Conservation (phyloP, 2,888 invertebrate genomes). For the Chirona hameri region DNA sequence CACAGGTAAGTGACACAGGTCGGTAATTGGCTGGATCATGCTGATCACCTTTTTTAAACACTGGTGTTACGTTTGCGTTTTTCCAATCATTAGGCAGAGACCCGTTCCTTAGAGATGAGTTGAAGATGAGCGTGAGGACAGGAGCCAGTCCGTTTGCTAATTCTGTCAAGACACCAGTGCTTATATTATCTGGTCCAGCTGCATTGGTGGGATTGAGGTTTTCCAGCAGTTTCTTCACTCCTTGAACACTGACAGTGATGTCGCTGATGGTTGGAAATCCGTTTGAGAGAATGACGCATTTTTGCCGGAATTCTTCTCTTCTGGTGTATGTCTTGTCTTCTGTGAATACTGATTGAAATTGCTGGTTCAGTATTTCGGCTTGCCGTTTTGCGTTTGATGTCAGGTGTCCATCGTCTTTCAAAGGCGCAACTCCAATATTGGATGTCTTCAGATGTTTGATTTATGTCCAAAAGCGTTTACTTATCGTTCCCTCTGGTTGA, state of each 20-base stretch:
- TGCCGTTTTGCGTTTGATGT: background rate
- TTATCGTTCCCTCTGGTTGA: background rate
- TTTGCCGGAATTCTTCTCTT: background rate
- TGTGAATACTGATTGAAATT: background rate
- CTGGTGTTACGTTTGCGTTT: background rate
- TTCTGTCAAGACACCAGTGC: background rate
- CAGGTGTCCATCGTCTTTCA: background rate
- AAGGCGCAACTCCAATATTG: background rate
- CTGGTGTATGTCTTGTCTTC: background rate
- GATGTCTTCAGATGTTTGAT: background rate
- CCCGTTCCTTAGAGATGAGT: background rate
- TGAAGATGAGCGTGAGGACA: background rate
- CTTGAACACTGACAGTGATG: background rate
- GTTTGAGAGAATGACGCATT: background rate
- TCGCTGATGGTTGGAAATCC: background rate
- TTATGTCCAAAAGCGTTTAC: background rate
- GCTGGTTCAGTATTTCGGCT: background rate
- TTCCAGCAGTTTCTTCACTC: background rate
- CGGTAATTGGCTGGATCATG: background rate
- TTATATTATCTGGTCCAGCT: background rate
- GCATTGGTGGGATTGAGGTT: background rate
- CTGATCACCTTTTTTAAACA: background rate
- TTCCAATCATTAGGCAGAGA: background rate
- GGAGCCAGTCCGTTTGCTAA: background rate
- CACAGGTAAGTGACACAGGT: background rate